Evolutionary conservation across 1,140 invertebrate genomes (phyloP).

Genomic region (Diachasmimorpha longicaudata): DNA sequence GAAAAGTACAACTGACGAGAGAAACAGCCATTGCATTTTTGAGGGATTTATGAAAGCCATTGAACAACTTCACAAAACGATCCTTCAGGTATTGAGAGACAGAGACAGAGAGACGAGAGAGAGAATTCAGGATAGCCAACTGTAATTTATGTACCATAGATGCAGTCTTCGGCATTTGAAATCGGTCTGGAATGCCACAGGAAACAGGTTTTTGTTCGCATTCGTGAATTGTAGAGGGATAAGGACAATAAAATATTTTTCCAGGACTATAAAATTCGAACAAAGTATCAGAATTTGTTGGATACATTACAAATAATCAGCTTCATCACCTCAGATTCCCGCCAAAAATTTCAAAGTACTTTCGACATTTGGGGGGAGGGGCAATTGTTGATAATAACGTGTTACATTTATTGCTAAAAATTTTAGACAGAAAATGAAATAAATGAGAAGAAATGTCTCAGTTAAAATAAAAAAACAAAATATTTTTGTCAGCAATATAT

Average conservation of each 20-base stretch:
- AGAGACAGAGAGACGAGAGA: too few species aligned
- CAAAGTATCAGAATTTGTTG: background rate
- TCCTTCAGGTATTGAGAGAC: background rate
- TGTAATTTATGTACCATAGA: conserved; percentile 43
- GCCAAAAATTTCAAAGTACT: too few species aligned
- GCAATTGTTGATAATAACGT: too few species aligned
- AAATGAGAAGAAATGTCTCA: background rate
- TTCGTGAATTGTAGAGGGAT: conserved; percentile 27
- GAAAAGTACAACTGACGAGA: background rate
- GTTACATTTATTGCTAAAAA: background rate
- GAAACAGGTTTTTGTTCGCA: conserved; percentile 51
- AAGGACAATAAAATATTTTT: background rate
- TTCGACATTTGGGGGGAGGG: too few species aligned
- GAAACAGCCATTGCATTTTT: background rate
- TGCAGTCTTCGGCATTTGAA: conserved; percentile 35
- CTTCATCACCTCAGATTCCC: too few species aligned
- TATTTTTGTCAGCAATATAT: too few species aligned
- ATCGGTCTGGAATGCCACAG: conserved; percentile 52
- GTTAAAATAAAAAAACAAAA: too few species aligned
- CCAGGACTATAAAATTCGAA: background rate
- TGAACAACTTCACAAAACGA: background rate
- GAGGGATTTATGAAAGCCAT: background rate
- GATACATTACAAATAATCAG: too few species aligned
- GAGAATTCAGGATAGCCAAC: background rate
- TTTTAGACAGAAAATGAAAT: background rate